A percentile compares a stretch with the other conserved stretches of the same genome.
phyloP scores from a whole-genome alignment of 2,113 vertebrate genomes.

The Panthera leo region DNA sequence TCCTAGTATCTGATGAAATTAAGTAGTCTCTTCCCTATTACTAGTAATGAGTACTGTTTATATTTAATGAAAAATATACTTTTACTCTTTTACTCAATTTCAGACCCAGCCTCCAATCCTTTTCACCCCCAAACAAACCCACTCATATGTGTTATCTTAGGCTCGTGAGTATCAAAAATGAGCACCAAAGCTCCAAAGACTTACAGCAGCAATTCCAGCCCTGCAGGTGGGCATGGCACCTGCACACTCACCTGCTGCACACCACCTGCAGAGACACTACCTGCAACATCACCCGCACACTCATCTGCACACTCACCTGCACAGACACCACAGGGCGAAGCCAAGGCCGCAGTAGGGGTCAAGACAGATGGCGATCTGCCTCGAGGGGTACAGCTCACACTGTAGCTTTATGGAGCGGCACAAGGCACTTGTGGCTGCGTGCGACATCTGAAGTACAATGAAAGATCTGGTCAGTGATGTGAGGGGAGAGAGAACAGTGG shows the following conservation, averaged over 20 bases:
- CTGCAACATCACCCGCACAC: conserved; percentile 82
- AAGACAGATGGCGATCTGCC: conserved; percentile 97
- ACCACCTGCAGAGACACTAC: conserved; percentile 55
- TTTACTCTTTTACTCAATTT: background rate
- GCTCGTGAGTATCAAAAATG: background rate
- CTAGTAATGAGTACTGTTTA: background rate
- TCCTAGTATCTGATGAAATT: background rate
- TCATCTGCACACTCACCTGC: conserved; percentile 87
- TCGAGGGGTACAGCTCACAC: conserved; percentile 97
- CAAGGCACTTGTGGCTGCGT: conserved; percentile 96
- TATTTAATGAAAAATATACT: background rate
- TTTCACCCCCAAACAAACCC: background rate
- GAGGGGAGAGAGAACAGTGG: background rate
- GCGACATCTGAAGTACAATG: conserved; percentile 91
- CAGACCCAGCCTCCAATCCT: background rate
- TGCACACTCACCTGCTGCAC: conserved; percentile 91
- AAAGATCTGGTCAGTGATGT: background rate
- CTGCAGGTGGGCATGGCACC: background rate
- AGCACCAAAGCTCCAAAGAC: background rate
- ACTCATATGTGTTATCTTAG: background rate
- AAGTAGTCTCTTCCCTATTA: background rate
- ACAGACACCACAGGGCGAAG: conserved; percentile 97
- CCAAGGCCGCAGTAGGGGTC: conserved; percentile 99
- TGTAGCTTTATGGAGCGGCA: conserved; percentile 98
- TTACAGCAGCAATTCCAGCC: rapidly evolving